Evolutionary conservation across 2,113 vertebrate genomes (phyloP).

Genomic region (Osmerus eperlanus): DNA sequence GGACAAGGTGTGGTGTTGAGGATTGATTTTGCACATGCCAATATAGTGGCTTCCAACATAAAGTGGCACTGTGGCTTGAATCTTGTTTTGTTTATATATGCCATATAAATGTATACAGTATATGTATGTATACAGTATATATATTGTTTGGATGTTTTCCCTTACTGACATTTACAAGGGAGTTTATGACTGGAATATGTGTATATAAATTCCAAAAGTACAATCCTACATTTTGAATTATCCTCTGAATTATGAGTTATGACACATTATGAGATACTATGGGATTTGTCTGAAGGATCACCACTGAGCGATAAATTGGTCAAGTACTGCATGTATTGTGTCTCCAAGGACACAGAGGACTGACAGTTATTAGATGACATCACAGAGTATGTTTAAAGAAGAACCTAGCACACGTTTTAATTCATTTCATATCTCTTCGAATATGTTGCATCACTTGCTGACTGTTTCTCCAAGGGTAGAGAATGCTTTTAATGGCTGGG

Average conservation of each 20-base stretch:
- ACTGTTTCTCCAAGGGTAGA: conserved; percentile 49
- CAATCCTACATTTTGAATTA: background rate
- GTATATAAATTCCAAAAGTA: background rate
- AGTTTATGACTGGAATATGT: conserved; percentile 1
- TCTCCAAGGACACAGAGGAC: no score
- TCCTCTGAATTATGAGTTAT: background rate
- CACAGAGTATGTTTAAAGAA: conserved; percentile 16
- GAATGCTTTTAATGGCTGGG: conserved; percentile 41
- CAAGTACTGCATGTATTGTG: no score
- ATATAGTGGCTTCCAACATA: conserved; percentile 44
- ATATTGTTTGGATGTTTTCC: background rate
- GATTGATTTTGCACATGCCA: conserved; percentile 45
- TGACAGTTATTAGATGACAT: conserved; percentile 16
- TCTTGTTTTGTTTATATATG: conserved; percentile 1
- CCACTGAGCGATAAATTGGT: no score
- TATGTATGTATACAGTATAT: background rate
- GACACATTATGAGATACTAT: background rate
- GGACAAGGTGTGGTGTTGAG: conserved; percentile 24
- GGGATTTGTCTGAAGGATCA: background rate
- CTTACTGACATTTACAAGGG: conserved; percentile 1
- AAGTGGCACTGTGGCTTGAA: conserved; percentile 19
- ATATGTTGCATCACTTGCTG: conserved; percentile 48
- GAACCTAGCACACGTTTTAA: conserved; percentile 30
- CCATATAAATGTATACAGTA: background rate
- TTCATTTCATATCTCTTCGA: conserved; percentile 56